Base-by-base conservation (phyloP, 1,140 invertebrate genomes). In the Theocolax elegans region DNA sequence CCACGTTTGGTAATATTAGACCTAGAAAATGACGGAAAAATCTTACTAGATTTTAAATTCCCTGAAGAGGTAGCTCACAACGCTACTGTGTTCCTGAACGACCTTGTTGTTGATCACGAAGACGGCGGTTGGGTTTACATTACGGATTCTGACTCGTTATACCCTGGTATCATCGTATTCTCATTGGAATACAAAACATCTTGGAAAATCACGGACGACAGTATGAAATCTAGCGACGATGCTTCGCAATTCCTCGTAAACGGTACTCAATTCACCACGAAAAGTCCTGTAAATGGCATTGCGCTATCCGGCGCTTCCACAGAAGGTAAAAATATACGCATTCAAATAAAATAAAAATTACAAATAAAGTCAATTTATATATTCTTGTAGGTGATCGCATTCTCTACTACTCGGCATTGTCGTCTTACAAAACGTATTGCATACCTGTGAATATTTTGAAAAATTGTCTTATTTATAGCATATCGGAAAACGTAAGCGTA, bases 161-260 rank as follows among this genome's bases (percentile, higher is more conserved):
- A 91, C 80, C 89, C 90, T 1, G 89, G 88, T 23, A 87, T 92
- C 27, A 87, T 92, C 40, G 89, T 91, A 8, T 91, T 88, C 78
- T 87, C 87, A 15, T 80, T 85, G 21, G 81, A 81, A 67, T 82
- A 88, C 63, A 87, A 88, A 67, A 86, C 83, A 56, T 87, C 89
- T 13, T 91, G 90, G 90, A 91, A 91, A 77, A 74, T 91, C 27
- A 83, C 88, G 19, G 89, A 91, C 71, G 21, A 27, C 1, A 87
- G 88, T 12, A 91, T 91, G 89, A 83, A 82, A 62, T 85, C 87
- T 1, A 84, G 86, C 54, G 63, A 81, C 4, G 85, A 88, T 58
- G 87, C 87, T 0, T 76, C 82, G 2, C 73, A 83, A 54, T 88
- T 90, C 77, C 78, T 81, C 42, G 85, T 91, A 3, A 88, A 88